Evolutionary conservation across 2,113 vertebrate genomes (phyloP).

Genomic region (Prochilodus magdalenae): DNA sequence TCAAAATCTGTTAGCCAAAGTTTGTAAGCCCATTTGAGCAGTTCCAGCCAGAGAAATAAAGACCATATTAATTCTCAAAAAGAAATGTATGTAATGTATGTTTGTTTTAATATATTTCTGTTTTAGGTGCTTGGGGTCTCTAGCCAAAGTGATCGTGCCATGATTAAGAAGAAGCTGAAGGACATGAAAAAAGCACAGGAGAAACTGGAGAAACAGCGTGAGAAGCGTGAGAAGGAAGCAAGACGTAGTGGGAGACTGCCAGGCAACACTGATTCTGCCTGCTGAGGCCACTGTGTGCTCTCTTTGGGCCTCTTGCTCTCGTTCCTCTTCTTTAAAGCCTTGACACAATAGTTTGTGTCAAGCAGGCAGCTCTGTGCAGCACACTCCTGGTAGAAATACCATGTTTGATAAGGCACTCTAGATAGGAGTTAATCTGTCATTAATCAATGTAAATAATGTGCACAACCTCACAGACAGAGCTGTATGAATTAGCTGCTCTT

Average conservation of each 20-base stretch:
- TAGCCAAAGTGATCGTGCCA: constrained; percentile 86
- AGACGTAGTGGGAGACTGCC: constrained; percentile 79
- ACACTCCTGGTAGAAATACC: not conserved
- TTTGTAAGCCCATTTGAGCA: too few relatives aligned
- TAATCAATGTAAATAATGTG: constrained; percentile 6
- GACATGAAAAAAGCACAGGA: constrained; percentile 89
- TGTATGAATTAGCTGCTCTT: not conserved
- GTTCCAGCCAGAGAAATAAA: too few relatives aligned
- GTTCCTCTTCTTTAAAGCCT: not conserved
- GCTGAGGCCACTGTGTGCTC: constrained; percentile 70
- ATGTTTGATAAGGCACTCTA: not conserved
- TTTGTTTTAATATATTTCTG: not conserved
- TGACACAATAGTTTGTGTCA: constrained; percentile 20
- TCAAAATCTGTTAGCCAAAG: too few relatives aligned
- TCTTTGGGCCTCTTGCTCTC: not conserved
- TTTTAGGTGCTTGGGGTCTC: constrained; percentile 82
- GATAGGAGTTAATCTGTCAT: not conserved
- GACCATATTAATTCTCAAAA: not conserved
- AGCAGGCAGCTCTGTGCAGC: constrained; percentile 7
- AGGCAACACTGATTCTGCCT: constrained; percentile 80
- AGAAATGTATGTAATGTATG: not conserved
- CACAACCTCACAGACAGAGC: not conserved
- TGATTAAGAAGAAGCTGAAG: constrained; percentile 90
- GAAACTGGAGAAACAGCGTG: constrained; percentile 88
- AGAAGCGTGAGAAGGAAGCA: constrained; percentile 84